Conservation (phyloP, 1,140 invertebrate species). For the Proctacanthus coquilletti region DNA sequence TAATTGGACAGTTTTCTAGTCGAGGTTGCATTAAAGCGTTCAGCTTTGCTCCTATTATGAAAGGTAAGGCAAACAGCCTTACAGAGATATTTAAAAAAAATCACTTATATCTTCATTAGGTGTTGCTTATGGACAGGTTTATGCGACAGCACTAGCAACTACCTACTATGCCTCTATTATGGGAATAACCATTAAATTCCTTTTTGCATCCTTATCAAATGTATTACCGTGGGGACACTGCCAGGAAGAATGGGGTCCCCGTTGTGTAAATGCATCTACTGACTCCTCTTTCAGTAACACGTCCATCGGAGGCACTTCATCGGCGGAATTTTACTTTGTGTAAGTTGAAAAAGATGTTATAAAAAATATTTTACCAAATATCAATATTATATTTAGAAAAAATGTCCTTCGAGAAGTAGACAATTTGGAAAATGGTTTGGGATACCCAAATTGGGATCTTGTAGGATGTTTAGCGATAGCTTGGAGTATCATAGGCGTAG, state of each 20-base stretch:
- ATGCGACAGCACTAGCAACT: conserved; percentile 53
- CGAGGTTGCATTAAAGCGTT: conserved; percentile 44
- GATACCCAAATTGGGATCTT: conserved; percentile 45
- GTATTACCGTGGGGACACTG: conserved; percentile 53
- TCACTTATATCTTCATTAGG: conserved; percentile 29
- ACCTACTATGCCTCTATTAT: conserved; percentile 60
- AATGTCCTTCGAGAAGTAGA: conserved; percentile 39
- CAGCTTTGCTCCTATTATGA: conserved; percentile 34
- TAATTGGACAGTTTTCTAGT: conserved; percentile 53
- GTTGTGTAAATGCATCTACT: conserved; percentile 27
- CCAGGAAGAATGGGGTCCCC: conserved; percentile 37
- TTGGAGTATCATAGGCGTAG: conserved; percentile 52
- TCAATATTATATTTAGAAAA: conserved; percentile 23
- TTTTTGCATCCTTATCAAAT: conserved; percentile 43
- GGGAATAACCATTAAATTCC: conserved; percentile 49
- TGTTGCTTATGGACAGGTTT: conserved; percentile 55
- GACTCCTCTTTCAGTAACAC: background rate
- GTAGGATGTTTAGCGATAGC: conserved; percentile 48
- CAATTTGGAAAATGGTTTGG: conserved; percentile 44
- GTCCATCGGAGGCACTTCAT: conserved; percentile 15
- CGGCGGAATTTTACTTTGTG: conserved; percentile 34
- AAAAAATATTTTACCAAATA: background rate
- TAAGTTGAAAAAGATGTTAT: conserved; percentile 14
- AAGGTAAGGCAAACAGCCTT: conserved; percentile 27
- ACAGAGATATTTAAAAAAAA: conserved; percentile 1